Conservation (phyloP, 1,140 invertebrate genomes). For the Acyrthosiphon pisum region DNA sequence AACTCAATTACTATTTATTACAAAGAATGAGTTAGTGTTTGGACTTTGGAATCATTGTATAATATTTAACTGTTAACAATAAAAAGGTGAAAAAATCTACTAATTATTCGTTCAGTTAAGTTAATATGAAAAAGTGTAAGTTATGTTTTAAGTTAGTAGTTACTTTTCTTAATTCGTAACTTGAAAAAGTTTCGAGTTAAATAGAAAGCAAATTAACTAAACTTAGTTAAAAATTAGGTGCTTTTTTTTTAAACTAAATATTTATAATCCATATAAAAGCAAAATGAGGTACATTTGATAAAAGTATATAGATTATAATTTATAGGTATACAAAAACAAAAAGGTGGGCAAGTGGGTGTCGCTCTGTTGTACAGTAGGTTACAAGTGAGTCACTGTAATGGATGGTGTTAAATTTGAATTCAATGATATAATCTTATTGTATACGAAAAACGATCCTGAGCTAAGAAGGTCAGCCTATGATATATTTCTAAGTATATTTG, state of each 20-base stretch:
- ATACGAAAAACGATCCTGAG: too few species aligned
- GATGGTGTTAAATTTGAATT: too few species aligned
- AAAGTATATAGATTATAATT: too few species aligned
- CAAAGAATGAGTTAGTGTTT: neutral
- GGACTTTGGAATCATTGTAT: neutral
- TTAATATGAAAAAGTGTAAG: neutral
- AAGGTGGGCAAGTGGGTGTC: too few species aligned
- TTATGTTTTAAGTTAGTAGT: neutral
- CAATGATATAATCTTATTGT: too few species aligned
- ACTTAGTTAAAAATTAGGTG: neutral
- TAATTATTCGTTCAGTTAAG: neutral
- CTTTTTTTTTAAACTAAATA: neutral
- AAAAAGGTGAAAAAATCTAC: neutral
- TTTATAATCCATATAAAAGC: neutral
- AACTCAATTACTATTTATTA: neutral
- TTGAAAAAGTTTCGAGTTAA: too few species aligned
- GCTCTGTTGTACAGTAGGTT: too few species aligned
- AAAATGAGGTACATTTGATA: neutral
- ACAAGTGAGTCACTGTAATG: too few species aligned
- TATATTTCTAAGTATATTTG: too few species aligned
- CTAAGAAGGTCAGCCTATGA: too few species aligned
- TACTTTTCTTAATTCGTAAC: neutral
- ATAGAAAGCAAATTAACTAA: neutral
- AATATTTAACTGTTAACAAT: neutral
- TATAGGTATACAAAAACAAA: too few species aligned